Percentiles rank a stretch among this genome's conserved stretches.
These are phyloP conservation scores for Myoxocephalus aenaeus DNA, from an alignment of 2,797 vertebrate genomes.

Conservation along the genomic window DNA sequence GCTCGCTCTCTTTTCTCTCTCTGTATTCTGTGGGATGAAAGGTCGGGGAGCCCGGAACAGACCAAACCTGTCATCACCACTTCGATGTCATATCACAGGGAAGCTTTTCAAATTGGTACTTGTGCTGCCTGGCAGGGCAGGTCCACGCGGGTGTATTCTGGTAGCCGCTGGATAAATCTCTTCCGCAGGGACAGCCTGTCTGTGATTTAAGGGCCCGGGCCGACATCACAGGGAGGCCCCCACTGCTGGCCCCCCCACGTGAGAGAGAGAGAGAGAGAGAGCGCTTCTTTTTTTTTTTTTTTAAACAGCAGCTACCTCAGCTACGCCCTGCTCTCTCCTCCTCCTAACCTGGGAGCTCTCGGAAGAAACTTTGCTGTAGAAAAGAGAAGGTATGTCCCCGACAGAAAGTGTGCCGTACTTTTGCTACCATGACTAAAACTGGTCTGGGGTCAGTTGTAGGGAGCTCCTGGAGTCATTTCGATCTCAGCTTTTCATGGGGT, in stretches of 20 bases:
- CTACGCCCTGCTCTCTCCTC: conserved; percentile 25
- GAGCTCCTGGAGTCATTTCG: conserved; percentile 76
- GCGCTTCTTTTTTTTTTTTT: not conserved
- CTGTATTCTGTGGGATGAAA: conserved; percentile 63
- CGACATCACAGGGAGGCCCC: conserved; percentile 53
- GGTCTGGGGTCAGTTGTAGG: conserved; percentile 67
- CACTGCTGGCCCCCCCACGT: conserved; percentile 1
- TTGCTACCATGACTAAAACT: conserved; percentile 61
- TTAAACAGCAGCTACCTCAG: conserved; percentile 30
- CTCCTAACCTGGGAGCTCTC: conserved; percentile 46
- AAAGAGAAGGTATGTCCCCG: conserved; percentile 36
- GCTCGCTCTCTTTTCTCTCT: not conserved
- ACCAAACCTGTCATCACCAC: conserved; percentile 70
- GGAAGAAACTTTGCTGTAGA: conserved; percentile 59
- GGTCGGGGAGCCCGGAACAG: conserved; percentile 57
- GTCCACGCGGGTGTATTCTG: conserved; percentile 63
- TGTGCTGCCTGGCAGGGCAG: conserved; percentile 59
- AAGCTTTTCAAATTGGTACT: conserved; percentile 73
- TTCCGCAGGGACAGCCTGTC: conserved; percentile 54
- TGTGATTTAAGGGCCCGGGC: conserved; percentile 55
- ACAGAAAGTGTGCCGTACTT: conserved; percentile 41
- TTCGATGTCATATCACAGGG: conserved; percentile 62
- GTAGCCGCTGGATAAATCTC: conserved; percentile 63
- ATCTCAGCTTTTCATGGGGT: conserved; percentile 67
- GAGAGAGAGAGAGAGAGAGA: not conserved